Conservation (phyloP, 2,113 vertebrate species). For the human region DNA sequence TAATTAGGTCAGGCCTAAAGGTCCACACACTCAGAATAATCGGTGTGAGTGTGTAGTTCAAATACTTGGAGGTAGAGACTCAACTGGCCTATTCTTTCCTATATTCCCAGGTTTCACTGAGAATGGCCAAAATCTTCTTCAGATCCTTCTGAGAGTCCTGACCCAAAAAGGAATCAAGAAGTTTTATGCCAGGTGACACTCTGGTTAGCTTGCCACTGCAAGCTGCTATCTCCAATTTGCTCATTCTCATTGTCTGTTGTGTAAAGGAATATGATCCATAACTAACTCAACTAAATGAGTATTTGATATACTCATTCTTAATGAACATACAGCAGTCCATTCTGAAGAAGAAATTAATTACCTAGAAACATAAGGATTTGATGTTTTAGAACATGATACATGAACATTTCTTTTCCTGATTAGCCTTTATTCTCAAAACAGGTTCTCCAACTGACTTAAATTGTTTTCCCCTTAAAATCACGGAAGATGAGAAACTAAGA, state of each 20-base stretch:
- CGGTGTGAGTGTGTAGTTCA: neutral
- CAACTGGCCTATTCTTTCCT: neutral
- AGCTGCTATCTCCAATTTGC: neutral
- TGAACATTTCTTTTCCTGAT: neutral
- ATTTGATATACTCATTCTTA: no score
- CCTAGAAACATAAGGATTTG: neutral
- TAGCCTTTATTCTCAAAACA: conserved; percentile 21
- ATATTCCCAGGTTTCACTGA: neutral
- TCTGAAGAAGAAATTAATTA: conserved; percentile 31
- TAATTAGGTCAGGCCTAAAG: neutral
- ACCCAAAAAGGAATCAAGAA: neutral
- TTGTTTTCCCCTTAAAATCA: neutral
- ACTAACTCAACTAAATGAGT: neutral
- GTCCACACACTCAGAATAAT: neutral
- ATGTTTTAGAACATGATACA: neutral
- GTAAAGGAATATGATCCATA: neutral
- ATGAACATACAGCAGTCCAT: neutral
- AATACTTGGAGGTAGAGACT: neutral
- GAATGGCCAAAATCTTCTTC: neutral
- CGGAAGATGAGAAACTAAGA: neutral
- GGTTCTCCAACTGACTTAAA: conserved; percentile 3
- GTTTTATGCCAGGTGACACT: neutral
- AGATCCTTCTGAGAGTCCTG: neutral
- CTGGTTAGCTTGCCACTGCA: neutral
- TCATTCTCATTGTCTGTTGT: neutral